Percentiles rank a stretch among this genome's conserved stretches.
These are phyloP conservation scores for Anser brachyrhynchus DNA, from an alignment of 2,113 vertebrate genomes.

Conservation along the genomic window DNA sequence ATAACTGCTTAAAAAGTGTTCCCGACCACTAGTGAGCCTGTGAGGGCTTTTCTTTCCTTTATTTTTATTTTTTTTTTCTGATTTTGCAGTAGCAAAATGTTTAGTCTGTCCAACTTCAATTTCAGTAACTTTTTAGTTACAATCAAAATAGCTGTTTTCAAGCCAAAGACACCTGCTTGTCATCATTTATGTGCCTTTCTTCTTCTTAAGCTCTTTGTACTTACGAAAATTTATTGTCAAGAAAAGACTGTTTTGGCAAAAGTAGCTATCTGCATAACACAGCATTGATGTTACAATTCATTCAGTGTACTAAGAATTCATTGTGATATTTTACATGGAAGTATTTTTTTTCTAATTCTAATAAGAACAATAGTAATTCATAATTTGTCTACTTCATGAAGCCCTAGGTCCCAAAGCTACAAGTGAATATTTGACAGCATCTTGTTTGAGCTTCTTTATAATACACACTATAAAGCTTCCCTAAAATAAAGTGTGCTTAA, in stretches of 20 bases:
- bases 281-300: neutral
- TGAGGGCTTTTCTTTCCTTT: neutral
- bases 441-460: neutral
- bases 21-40: neutral
- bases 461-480: neutral
- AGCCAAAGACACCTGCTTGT: neutral
- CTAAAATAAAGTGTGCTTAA: neutral
- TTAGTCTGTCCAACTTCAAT: neutral
- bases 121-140: neutral
- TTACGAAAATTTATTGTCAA: neutral
- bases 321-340: neutral
- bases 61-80: neutral
- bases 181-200: neutral
- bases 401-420: neutral
- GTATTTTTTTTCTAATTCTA: neutral
- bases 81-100: neutral
- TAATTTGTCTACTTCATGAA: neutral
- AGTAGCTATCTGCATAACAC: fast-evolving
- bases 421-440: neutral
- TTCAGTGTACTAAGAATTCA: neutral
- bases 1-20: neutral
- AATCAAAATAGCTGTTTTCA: neutral
- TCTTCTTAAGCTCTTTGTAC: neutral
- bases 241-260: neutral
- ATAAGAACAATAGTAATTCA: neutral